Evolutionary conservation across 2,888 invertebrate species (phyloP).

Genomic region (Cheilosia vernalis): DNA sequence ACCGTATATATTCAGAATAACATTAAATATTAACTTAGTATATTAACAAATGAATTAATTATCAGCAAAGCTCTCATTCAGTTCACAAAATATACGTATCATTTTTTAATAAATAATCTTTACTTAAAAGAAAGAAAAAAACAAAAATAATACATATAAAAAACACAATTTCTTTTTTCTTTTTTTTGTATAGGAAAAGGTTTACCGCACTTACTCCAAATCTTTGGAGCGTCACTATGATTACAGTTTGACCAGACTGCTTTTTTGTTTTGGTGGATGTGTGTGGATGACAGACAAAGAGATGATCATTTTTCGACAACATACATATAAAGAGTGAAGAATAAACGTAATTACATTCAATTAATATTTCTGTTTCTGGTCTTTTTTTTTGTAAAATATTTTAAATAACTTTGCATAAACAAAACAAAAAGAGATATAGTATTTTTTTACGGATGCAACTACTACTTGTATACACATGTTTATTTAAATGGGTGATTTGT

Average conservation of each 20-base stretch:
- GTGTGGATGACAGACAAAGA: conserved; percentile 74
- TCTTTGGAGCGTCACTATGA: conserved; percentile 75
- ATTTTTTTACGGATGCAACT: conserved; percentile 67
- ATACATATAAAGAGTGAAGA: conserved; percentile 74
- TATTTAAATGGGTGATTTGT: conserved; percentile 14
- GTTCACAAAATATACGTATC: conserved; percentile 52
- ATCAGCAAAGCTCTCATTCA: conserved; percentile 72
- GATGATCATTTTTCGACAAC: conserved; percentile 74
- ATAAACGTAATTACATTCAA: conserved; percentile 66
- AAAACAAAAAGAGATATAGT: conserved; percentile 41
- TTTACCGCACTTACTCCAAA: conserved; percentile 76
- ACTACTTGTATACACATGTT: conserved; percentile 56
- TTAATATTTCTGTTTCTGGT: conserved; percentile 57
- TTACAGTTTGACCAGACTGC: conserved; percentile 74
- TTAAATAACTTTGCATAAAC: conserved; percentile 45
- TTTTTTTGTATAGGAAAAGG: conserved; percentile 66
- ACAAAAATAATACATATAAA: conserved; percentile 3
- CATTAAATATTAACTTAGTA: conserved; percentile 15
- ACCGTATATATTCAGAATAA: background rate
- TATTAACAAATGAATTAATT: conserved; percentile 27
- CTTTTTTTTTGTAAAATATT: conserved; percentile 9
- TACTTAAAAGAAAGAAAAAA: conserved; percentile 16
- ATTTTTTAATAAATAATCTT: conserved; percentile 48
- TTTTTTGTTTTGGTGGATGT: conserved; percentile 66
- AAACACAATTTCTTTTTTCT: conserved; percentile 45